Percentiles rank a stretch among this genome's conserved stretches.
Conservation (phyloP, 2,888 invertebrate genomes). For the Drosophila vallismaia region DNA sequence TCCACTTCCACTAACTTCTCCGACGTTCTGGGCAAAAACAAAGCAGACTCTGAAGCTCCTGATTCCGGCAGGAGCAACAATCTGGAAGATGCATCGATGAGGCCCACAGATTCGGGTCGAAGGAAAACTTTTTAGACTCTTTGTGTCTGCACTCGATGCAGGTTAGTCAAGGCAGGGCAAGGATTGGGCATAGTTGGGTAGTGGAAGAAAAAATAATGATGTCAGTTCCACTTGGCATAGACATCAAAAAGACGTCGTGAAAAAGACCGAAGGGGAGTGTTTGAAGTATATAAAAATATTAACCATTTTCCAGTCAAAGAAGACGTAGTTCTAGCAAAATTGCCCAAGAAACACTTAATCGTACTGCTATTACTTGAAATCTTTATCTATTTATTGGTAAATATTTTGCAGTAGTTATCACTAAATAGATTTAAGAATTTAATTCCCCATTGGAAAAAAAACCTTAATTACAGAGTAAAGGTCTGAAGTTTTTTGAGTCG, state of each 20-base stretch:
- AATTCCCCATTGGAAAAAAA: neutral
- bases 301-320: constrained; percentile 11
- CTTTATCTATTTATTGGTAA: no score
- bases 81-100: constrained; percentile 33
- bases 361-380: no score
- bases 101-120: constrained; percentile 34
- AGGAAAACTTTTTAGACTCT: constrained; percentile 64
- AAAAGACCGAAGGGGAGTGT: constrained; percentile 13
- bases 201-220: constrained; percentile 73
- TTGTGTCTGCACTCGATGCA: constrained; percentile 49
- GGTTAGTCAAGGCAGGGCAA: neutral
- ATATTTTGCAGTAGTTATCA: neutral
- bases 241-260: constrained; percentile 26
- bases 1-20: neutral
- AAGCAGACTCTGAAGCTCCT: constrained; percentile 31
- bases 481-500: neutral
- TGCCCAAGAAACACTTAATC: no score
- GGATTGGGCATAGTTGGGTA: constrained; percentile 7
- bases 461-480: neutral
- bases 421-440: neutral
- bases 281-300: constrained; percentile 35
- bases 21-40: constrained; percentile 41
- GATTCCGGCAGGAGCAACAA: constrained; percentile 19
- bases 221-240: constrained; percentile 74
- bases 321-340: no score